These are phyloP conservation scores for Pongo pygmaeus DNA, from an alignment of 2,113 vertebrate species.

Conservation along the genomic window DNA sequence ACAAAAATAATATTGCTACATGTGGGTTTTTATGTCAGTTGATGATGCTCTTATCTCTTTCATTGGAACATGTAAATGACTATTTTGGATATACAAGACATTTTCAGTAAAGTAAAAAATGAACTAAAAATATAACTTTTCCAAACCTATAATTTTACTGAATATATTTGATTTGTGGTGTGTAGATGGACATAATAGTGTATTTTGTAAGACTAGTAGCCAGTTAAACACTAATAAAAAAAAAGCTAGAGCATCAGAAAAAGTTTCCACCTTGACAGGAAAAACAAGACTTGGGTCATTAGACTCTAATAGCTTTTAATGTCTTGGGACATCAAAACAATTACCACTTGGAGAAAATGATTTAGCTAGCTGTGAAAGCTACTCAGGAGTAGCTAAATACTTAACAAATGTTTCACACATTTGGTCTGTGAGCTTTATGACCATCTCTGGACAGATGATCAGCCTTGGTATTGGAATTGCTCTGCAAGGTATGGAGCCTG, in stretches of 20 bases:
- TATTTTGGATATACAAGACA: not conserved
- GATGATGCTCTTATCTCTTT: not conserved
- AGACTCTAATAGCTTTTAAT: constrained; percentile 72
- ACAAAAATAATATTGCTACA: not conserved
- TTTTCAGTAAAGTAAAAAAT: not conserved
- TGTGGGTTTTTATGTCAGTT: not conserved
- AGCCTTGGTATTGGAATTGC: not conserved
- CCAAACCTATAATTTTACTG: not conserved
- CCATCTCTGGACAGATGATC: constrained; percentile 49
- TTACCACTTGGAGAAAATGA: constrained; percentile 69
- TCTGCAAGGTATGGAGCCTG: not conserved
- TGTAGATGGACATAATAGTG: not conserved
- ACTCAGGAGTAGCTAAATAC: constrained; percentile 60
- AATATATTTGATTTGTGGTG: not conserved
- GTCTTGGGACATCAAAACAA: constrained; percentile 73
- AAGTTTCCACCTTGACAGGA: constrained; percentile 66
- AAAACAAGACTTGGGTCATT: constrained; percentile 72
- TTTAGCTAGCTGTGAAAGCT: constrained; percentile 69
- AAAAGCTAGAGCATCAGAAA: constrained; percentile 49
- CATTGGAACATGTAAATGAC: not conserved
- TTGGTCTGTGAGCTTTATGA: constrained; percentile 70
- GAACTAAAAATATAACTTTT: constrained; percentile 6
- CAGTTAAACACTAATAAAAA: constrained; percentile 28
- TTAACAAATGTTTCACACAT: constrained; percentile 68
- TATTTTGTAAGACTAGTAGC: constrained; percentile 4